These are phyloP conservation scores for Drosophila willistoni DNA, from an alignment of 1,140 invertebrate genomes.

Conservation along the genomic window DNA sequence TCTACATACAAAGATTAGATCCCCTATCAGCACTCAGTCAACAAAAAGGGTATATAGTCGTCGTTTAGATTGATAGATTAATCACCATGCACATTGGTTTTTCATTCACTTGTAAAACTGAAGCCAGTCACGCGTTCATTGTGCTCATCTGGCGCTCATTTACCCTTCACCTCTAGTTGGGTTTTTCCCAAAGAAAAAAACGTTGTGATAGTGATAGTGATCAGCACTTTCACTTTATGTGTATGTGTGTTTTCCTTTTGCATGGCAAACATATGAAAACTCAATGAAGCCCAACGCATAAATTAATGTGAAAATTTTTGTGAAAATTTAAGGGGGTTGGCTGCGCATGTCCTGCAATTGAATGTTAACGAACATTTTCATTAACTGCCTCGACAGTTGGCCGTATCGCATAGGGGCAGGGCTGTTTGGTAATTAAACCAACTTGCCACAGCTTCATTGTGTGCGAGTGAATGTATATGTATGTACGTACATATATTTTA, in stretches of 20 bases:
- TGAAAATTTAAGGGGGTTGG: background rate
- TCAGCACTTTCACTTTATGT: constrained; percentile 45
- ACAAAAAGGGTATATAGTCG: background rate
- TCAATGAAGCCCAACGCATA: constrained; percentile 68
- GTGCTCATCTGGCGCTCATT: constrained; percentile 8
- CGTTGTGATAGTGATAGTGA: constrained; percentile 1
- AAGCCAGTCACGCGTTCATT: constrained; percentile 46
- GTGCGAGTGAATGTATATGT: constrained; percentile 10
- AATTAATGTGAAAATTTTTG: constrained; percentile 48
- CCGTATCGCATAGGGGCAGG: constrained; percentile 51
- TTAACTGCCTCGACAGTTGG: constrained; percentile 67
- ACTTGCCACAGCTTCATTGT: constrained; percentile 34
- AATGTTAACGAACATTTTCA: constrained; percentile 62
- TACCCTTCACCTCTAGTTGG: constrained; percentile 8
- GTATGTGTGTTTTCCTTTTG: constrained; percentile 1
- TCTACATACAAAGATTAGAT: no score
- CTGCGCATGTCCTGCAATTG: constrained; percentile 4
- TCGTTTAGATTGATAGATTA: background rate
- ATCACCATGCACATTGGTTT: background rate
- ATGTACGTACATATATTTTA: constrained; percentile 3
- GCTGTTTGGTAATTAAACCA: constrained; percentile 49
- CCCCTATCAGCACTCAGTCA: no score
- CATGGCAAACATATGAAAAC: constrained; percentile 26
- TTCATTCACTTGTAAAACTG: constrained; percentile 14
- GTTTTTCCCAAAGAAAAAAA: background rate